Conservation (phyloP, 92 coral and sea anemone genomes). For the Porites evermanni region DNA sequence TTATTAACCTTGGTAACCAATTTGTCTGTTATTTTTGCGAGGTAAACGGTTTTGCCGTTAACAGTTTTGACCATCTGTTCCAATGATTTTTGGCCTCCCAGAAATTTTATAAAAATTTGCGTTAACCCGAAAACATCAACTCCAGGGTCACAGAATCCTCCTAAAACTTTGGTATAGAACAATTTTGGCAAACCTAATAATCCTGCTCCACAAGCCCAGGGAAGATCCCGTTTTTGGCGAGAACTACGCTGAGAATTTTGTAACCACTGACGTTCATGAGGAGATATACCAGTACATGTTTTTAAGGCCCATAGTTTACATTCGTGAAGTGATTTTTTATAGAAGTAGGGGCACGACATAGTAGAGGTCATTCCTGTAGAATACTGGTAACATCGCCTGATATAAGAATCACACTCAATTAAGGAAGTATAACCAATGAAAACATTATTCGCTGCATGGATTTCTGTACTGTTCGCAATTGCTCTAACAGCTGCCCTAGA, state of each 20-base stretch:
- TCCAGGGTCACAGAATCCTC: background rate
- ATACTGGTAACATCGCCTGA: background rate
- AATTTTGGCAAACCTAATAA: background rate
- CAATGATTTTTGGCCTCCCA: background rate
- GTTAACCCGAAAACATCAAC: background rate
- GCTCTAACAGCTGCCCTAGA: background rate
- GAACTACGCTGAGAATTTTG: background rate
- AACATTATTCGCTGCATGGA: background rate
- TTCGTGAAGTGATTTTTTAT: background rate
- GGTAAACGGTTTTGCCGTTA: constrained; percentile 12
- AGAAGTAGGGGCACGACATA: background rate
- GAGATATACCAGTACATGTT: background rate
- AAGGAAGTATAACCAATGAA: constrained; percentile 6
- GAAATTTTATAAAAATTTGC: too few relatives aligned
- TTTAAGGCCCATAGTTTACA: background rate
- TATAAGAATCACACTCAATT: constrained; percentile 15
- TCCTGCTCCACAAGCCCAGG: background rate
- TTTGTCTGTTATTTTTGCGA: background rate
- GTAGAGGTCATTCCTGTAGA: background rate
- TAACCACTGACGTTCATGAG: background rate
- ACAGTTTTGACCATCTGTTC: background rate
- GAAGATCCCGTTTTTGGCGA: background rate
- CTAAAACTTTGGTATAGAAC: background rate
- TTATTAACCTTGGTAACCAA: background rate
- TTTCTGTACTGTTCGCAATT: background rate